Evolutionary conservation across 2,113 vertebrate genomes (phyloP).

Genomic region (Cyanoderma ruficeps): DNA sequence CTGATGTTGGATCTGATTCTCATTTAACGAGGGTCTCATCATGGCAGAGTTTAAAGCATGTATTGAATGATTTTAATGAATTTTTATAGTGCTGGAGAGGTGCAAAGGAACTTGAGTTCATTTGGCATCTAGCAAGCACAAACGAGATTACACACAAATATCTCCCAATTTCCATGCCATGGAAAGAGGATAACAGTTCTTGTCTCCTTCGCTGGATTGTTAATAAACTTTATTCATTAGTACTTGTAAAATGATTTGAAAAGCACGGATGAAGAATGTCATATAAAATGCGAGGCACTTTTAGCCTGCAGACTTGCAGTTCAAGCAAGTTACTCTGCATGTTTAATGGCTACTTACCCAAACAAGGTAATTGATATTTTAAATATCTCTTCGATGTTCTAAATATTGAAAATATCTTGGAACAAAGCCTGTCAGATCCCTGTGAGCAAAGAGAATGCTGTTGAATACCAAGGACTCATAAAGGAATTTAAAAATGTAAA

Average conservation of each 20-base stretch:
- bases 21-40: background rate
- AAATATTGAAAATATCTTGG: slow-evolving; percentile 53
- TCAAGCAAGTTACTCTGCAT: slow-evolving; percentile 39
- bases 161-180: slow-evolving; percentile 5
- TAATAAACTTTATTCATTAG: slow-evolving; percentile 64
- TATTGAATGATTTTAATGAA: background rate
- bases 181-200: slow-evolving; percentile 20
- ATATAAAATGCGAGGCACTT: background rate
- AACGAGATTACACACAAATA: slow-evolving; percentile 46
- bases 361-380: slow-evolving; percentile 58
- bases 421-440: slow-evolving; percentile 42
- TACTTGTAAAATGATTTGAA: slow-evolving; percentile 55
- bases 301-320: slow-evolving; percentile 41
- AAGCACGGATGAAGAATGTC: slow-evolving; percentile 27
- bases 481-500: slow-evolving; percentile 49
- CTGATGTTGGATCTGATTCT: background rate
- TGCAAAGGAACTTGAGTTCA: background rate
- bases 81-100: background rate
- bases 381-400: slow-evolving; percentile 18
- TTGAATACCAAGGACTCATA: slow-evolving; percentile 8
- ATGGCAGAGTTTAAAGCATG: background rate
- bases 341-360: slow-evolving; percentile 53
- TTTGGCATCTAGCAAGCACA: background rate
- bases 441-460: background rate
- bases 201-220: background rate